phyloP scores from a whole-genome alignment of 2,888 invertebrate species.

The Chrysotoxum bicinctum region DNA sequence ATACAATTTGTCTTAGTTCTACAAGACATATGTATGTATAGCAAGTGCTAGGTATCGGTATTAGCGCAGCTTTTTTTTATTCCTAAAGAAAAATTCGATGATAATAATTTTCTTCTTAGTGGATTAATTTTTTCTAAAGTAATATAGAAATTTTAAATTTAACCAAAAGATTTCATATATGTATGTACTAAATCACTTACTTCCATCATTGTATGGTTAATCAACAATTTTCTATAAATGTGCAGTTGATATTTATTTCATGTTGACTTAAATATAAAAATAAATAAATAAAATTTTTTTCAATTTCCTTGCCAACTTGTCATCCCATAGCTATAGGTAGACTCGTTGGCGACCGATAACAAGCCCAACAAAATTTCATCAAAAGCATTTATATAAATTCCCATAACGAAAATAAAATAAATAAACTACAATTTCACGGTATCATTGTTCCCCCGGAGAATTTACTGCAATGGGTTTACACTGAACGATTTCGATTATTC shows the following conservation, averaged over 20 bases:
- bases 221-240: not conserved
- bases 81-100: too few species aligned
- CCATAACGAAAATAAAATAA: slow-evolving; percentile 35
- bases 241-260: too few species aligned
- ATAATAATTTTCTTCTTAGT: too few species aligned
- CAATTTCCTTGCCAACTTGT: slow-evolving; percentile 17
- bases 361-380: not conserved
- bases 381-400: slow-evolving; percentile 24
- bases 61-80: too few species aligned
- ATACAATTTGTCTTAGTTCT: too few species aligned
- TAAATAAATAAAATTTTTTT: not conserved
- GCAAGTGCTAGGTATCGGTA: too few species aligned
- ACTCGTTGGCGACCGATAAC: slow-evolving; percentile 25
- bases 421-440: slow-evolving; percentile 61
- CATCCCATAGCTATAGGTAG: not conserved
- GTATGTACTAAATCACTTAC: not conserved
- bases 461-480: slow-evolving; percentile 45
- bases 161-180: not conserved
- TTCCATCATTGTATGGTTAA: not conserved
- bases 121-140: too few species aligned
- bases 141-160: too few species aligned
- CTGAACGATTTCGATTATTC: slow-evolving; percentile 52
- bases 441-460: slow-evolving; percentile 61
- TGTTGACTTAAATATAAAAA: not conserved
- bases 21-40: too few species aligned